These are phyloP conservation scores for Felis catus DNA, from an alignment of 2,113 vertebrate genomes.

Conservation along the genomic window DNA sequence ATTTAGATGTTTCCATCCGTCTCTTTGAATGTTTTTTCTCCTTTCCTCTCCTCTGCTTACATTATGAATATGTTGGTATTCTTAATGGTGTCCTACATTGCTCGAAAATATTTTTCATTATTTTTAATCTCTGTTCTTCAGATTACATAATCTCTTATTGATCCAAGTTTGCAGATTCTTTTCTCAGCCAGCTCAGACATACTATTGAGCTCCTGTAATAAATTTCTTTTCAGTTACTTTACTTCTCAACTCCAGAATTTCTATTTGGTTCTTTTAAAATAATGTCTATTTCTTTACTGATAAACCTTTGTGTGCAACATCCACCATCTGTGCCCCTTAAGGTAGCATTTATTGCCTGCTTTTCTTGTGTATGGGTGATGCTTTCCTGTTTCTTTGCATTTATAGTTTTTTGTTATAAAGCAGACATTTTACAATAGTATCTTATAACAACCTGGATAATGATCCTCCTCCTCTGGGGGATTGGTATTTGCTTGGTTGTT, in stretches of 20 bases:
- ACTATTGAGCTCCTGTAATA: neutral
- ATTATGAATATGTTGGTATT: neutral
- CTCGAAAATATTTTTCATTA: neutral
- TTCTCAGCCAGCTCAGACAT: neutral
- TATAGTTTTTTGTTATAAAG: neutral
- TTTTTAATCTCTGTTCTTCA: neutral
- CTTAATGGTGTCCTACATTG: neutral
- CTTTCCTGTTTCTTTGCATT: slow-evolving; percentile 5
- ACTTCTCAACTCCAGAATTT: slow-evolving; percentile 19
- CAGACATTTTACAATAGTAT: neutral
- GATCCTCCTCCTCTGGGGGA: neutral
- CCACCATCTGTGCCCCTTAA: neutral
- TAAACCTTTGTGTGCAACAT: neutral
- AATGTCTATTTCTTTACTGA: neutral
- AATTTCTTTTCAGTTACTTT: neutral
- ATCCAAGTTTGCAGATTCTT: neutral
- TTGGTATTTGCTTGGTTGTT: neutral
- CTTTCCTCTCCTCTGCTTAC: neutral
- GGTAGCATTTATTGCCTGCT: neutral
- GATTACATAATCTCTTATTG: neutral
- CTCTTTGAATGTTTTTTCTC: neutral
- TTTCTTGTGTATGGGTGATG: neutral
- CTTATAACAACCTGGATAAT: neutral
- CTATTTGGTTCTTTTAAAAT: neutral
- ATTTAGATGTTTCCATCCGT: neutral